Percentiles rank a stretch among this genome's conserved stretches.
Evolutionary conservation across 2,113 vertebrate genomes (phyloP).

Genomic region (Lanius collurio): DNA sequence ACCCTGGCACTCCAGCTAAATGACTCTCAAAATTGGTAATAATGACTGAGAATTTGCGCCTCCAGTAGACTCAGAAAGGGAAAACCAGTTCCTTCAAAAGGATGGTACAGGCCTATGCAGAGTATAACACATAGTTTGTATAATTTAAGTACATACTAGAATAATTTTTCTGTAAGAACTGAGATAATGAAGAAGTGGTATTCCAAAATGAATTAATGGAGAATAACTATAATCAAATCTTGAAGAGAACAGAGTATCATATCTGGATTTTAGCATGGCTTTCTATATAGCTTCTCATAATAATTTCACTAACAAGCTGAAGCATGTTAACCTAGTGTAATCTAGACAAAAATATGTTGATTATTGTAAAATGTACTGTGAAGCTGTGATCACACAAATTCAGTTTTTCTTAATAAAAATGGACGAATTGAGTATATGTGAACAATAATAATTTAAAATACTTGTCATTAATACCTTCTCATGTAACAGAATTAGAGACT

Average conservation of each 20-base stretch:
- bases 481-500: neutral
- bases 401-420: neutral
- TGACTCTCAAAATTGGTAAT: neutral
- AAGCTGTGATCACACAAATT: neutral
- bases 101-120: neutral
- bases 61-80: neutral
- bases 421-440: neutral
- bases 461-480: neutral
- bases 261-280: neutral
- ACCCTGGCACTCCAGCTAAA: neutral
- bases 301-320: neutral
- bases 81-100: neutral
- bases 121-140: neutral
- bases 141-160: neutral
- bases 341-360: neutral
- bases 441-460: neutral
- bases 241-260: neutral
- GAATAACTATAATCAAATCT: neutral
- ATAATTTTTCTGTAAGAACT: neutral
- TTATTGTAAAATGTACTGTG: neutral
- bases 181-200: neutral
- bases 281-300: neutral
- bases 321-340: neutral
- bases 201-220: neutral
- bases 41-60: neutral